Conservation (phyloP, 2,113 vertebrate genomes). For the Ochotona curzoniae region DNA sequence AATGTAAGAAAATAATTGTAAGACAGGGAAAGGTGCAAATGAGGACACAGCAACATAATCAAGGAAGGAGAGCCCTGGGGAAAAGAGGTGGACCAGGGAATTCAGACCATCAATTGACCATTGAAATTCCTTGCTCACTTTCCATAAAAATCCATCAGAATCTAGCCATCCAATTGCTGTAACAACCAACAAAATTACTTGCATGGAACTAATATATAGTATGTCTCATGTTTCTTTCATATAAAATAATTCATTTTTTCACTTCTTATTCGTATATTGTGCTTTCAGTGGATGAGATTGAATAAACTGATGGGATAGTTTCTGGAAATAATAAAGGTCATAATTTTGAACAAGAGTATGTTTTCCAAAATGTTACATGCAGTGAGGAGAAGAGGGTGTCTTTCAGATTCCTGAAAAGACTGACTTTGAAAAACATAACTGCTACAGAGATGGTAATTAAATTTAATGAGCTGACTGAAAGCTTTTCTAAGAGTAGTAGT, state of each 20-base stretch:
- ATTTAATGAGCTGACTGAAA: neutral
- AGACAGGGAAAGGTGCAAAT: rapidly evolving
- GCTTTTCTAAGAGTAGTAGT: slow-evolving; percentile 44
- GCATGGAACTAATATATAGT: neutral
- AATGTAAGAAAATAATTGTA: neutral
- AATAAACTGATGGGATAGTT: neutral
- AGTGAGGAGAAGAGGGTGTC: rapidly evolving
- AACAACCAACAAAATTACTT: neutral
- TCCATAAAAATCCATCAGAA: neutral
- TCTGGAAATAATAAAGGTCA: slow-evolving; percentile 7
- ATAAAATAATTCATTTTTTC: slow-evolving; percentile 10
- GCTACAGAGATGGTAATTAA: neutral
- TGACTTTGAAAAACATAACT: neutral
- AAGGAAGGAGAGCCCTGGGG: neutral
- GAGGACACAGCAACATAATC: neutral
- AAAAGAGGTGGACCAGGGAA: neutral
- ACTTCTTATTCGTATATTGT: neutral
- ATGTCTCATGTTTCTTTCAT: neutral
- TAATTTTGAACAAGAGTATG: slow-evolving; percentile 29
- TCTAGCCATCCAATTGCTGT: neutral
- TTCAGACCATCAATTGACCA: neutral
- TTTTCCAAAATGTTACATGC: neutral
- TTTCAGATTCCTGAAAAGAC: slow-evolving; percentile 2
- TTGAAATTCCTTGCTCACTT: neutral
- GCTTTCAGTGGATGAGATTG: neutral